These are phyloP conservation scores for Ptyas mucosa DNA, from an alignment of 2,113 vertebrate genomes.

Conservation along the genomic window DNA sequence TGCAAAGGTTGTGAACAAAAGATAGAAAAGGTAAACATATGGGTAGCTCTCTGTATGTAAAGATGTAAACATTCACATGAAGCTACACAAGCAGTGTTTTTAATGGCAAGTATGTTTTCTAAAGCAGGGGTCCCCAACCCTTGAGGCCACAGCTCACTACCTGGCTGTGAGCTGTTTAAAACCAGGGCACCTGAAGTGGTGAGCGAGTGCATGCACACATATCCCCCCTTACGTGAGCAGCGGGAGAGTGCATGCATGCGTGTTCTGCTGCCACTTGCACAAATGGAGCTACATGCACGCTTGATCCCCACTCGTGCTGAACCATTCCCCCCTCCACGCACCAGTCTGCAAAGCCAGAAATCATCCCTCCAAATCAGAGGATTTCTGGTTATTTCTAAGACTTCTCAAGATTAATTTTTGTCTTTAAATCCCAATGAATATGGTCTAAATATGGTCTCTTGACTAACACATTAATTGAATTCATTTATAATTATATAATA, in stretches of 20 bases:
- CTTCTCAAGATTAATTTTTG: background rate
- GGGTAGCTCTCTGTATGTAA: background rate
- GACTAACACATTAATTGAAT: background rate
- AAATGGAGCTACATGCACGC: too few relatives aligned
- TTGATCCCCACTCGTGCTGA: too few relatives aligned
- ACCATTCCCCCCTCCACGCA: too few relatives aligned
- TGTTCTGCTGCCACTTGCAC: too few relatives aligned
- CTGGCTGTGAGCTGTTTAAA: background rate
- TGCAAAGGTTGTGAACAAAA: slow-evolving; percentile 94
- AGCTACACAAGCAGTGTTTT: background rate
- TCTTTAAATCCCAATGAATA: background rate
- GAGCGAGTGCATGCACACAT: too few relatives aligned
- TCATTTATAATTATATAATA: background rate
- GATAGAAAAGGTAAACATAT: slow-evolving; percentile 87
- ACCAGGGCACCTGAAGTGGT: background rate
- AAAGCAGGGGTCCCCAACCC: background rate
- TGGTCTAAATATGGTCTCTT: background rate
- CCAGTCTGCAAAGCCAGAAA: too few relatives aligned
- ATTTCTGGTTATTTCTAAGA: background rate
- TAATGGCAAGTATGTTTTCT: background rate
- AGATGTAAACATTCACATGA: background rate
- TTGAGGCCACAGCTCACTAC: background rate
- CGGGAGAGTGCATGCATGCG: too few relatives aligned
- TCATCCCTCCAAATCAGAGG: background rate
- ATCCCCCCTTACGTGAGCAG: too few relatives aligned